A percentile compares a stretch with the other conserved stretches of the same genome.
These are phyloP conservation scores for Xestoiulus laeticollis DNA, from an alignment of 2,888 invertebrate genomes.

Conservation along the genomic window DNA sequence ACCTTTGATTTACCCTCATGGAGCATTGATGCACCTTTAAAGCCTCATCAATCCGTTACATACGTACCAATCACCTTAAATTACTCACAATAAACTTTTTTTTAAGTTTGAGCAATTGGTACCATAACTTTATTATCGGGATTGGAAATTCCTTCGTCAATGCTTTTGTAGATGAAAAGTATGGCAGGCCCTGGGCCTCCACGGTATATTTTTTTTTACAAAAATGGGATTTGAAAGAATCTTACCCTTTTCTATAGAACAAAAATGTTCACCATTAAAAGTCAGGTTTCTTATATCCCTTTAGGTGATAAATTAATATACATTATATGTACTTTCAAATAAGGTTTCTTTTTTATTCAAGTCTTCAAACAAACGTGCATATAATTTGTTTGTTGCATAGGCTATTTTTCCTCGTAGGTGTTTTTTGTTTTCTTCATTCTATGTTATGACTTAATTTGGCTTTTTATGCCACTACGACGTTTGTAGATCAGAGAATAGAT, in stretches of 20 bases:
- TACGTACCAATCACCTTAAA: constrained; percentile 5
- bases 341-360: neutral
- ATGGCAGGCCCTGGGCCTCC: neutral
- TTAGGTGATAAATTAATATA: neutral
- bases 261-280: constrained; percentile 3
- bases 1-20: neutral
- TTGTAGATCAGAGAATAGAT: constrained; percentile 24
- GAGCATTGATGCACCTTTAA: neutral
- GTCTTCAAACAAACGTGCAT: neutral
- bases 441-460: constrained; percentile 28
- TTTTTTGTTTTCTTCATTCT: constrained; percentile 24
- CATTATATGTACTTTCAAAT: neutral
- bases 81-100: neutral
- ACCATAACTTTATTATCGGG: neutral
- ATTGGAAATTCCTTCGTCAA: neutral
- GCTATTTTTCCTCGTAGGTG: neutral
- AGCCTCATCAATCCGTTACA: neutral
- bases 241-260: neutral
- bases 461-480: constrained; percentile 25
- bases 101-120: neutral
- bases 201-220: neutral
- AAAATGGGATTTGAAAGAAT: neutral
- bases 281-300: neutral
- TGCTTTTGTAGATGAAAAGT: neutral
- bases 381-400: neutral